phyloP scores from a whole-genome alignment of 2,888 invertebrate species.

The Lepidonotus clava region DNA sequence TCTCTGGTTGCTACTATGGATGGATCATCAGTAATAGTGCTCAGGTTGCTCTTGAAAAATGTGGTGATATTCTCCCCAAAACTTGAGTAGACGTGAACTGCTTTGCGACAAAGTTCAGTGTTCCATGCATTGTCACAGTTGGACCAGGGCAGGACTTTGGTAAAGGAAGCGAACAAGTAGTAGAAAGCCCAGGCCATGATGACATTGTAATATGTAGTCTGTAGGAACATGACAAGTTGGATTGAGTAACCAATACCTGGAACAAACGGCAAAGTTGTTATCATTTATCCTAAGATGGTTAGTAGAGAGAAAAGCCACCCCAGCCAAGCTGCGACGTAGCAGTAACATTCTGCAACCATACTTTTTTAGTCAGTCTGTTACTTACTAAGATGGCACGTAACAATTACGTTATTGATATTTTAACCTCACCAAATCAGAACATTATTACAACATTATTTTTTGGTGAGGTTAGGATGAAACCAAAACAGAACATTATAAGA shows the following conservation, averaged over 20 bases:
- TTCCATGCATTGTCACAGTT: conserved; percentile 91
- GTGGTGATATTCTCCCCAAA: not conserved
- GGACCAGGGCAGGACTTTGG: conserved; percentile 87
- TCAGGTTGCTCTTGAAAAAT: not conserved
- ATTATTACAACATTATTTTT: no score
- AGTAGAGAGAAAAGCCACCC: no score
- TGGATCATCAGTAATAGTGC: not conserved
- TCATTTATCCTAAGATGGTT: no score
- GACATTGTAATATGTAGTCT: conserved; percentile 84
- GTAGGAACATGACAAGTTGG: conserved; percentile 75
- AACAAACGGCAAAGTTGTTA: not conserved
- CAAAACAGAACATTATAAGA: no score
- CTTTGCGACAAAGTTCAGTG: conserved; percentile 84
- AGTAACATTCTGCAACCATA: no score
- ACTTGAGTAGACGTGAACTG: not conserved
- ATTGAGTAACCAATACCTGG: conserved; percentile 83
- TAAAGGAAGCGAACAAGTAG: conserved; percentile 87
- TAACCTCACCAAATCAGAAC: no score
- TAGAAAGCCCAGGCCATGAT: conserved; percentile 92
- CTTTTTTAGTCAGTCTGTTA: no score
- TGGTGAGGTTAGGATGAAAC: no score
- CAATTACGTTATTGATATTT: no score
- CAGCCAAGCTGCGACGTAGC: no score
- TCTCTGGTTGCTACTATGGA: not conserved
- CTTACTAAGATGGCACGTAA: no score